These are phyloP conservation scores for Sesia apiformis DNA, from an alignment of 2,888 invertebrate genomes.

Conservation along the genomic window DNA sequence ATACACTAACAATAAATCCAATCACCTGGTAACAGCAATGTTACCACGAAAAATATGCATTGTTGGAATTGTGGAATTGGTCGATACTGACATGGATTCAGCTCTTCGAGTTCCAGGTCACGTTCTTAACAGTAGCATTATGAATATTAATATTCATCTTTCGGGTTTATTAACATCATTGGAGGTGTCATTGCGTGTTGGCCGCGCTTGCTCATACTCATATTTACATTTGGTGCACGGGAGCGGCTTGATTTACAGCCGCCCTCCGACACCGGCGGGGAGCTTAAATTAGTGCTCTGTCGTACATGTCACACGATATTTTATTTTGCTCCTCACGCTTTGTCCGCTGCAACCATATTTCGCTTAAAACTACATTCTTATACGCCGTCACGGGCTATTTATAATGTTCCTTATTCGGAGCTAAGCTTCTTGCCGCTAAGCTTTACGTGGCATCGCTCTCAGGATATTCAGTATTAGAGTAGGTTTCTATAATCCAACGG, in stretches of 20 bases:
- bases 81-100: neutral
- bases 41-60: neutral
- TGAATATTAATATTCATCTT: constrained; percentile 52
- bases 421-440: constrained; percentile 20
- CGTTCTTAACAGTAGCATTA: constrained; percentile 24
- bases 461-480: too few species aligned
- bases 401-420: constrained; percentile 58
- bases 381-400: constrained; percentile 52
- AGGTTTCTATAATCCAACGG: too few species aligned
- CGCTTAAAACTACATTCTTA: constrained; percentile 51
- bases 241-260: constrained; percentile 62
- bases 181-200: constrained; percentile 45
- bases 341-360: constrained; percentile 36
- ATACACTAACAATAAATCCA: too few species aligned
- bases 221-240: constrained; percentile 57
- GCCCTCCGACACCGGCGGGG: constrained; percentile 42
- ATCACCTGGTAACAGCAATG: too few species aligned
- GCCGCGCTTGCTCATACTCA: constrained; percentile 48
- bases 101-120: constrained; percentile 23
- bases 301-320: constrained; percentile 62
- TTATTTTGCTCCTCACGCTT: constrained; percentile 47
- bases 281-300: constrained; percentile 63
- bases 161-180: constrained; percentile 41
- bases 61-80: neutral
- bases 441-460: neutral